A percentile compares a stretch with the other conserved stretches of the same genome.
These are phyloP conservation scores for Yponomeuta evonymella DNA, from an alignment of 2,888 invertebrate genomes.

Conservation along the genomic window DNA sequence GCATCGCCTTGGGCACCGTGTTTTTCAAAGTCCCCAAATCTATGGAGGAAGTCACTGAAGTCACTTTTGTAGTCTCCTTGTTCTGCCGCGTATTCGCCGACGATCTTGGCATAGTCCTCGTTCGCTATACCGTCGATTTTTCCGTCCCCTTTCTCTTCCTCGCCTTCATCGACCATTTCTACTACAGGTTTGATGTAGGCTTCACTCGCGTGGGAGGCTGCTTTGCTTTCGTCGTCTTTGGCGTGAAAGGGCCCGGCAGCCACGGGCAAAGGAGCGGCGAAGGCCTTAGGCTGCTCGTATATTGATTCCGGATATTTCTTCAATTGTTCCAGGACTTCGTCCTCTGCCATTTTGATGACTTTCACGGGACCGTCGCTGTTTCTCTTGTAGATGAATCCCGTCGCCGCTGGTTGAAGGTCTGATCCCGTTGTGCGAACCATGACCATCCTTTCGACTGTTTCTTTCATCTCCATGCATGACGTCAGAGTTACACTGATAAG, in stretches of 20 bases:
- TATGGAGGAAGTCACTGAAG: slow-evolving; percentile 49
- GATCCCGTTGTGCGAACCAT: slow-evolving; percentile 74
- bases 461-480: slow-evolving; percentile 62
- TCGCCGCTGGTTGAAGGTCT: slow-evolving; percentile 77
- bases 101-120: slow-evolving; percentile 52
- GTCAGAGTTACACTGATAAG: slow-evolving; percentile 34
- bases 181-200: slow-evolving; percentile 53
- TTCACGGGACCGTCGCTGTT: slow-evolving; percentile 63
- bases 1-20: slow-evolving; percentile 42
- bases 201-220: slow-evolving; percentile 42
- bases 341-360: slow-evolving; percentile 64
- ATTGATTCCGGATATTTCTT: slow-evolving; percentile 37
- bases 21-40: slow-evolving; percentile 29
- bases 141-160: slow-evolving; percentile 35
- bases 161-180: slow-evolving; percentile 43
- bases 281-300: slow-evolving; percentile 52
- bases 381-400: slow-evolving; percentile 75
- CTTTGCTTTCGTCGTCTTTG: slow-evolving; percentile 45
- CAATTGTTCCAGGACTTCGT: slow-evolving; percentile 61
- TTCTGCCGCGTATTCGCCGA: slow-evolving; percentile 46
- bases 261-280: slow-evolving; percentile 43
- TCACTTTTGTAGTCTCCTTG: slow-evolving; percentile 49
- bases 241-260: slow-evolving; percentile 45
- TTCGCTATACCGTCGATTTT: slow-evolving; percentile 47
- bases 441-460: slow-evolving; percentile 70